phyloP scores from a whole-genome alignment of 92 coral and sea anemone genomes.

The Phenganax subtilis region DNA sequence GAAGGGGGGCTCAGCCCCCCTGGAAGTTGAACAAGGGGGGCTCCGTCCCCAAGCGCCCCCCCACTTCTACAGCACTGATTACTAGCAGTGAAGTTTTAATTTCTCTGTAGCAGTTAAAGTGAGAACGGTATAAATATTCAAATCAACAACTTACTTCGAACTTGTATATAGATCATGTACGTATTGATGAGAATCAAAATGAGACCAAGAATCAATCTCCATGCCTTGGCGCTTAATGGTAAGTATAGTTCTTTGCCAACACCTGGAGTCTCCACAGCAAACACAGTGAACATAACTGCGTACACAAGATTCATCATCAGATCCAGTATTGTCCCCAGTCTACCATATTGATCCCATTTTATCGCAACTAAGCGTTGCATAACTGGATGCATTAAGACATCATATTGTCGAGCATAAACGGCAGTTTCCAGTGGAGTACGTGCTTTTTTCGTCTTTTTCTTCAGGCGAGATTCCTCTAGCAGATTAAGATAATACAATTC shows the following conservation, averaged over 20 bases:
- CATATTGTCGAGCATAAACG: conserved; percentile 77
- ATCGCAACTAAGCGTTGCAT: conserved; percentile 81
- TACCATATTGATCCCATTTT: conserved; percentile 89
- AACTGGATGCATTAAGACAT: conserved; percentile 91
- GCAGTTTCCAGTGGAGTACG: conserved; percentile 85
- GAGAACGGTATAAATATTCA: not conserved
- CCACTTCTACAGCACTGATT: no score
- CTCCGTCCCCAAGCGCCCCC: no score
- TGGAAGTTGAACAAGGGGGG: no score
- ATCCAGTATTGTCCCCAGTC: conserved; percentile 80
- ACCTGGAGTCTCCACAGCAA: conserved; percentile 66
- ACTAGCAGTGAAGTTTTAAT: no score
- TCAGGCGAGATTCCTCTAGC: conserved; percentile 42
- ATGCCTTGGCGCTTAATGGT: conserved; percentile 63
- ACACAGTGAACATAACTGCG: conserved; percentile 75
- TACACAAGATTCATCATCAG: conserved; percentile 61
- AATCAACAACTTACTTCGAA: conserved; percentile 20
- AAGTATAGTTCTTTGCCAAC: conserved; percentile 58
- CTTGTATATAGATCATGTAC: conserved; percentile 51
- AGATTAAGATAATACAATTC: conserved; percentile 58
- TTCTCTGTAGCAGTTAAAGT: not conserved
- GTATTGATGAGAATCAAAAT: conserved; percentile 61
- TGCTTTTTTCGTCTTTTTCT: conserved; percentile 39
- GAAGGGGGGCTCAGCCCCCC: no score
- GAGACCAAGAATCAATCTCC: conserved; percentile 63